Base-by-base conservation (phyloP, 2,888 invertebrate genomes). In the Prosopocoilus inquinatus region DNA sequence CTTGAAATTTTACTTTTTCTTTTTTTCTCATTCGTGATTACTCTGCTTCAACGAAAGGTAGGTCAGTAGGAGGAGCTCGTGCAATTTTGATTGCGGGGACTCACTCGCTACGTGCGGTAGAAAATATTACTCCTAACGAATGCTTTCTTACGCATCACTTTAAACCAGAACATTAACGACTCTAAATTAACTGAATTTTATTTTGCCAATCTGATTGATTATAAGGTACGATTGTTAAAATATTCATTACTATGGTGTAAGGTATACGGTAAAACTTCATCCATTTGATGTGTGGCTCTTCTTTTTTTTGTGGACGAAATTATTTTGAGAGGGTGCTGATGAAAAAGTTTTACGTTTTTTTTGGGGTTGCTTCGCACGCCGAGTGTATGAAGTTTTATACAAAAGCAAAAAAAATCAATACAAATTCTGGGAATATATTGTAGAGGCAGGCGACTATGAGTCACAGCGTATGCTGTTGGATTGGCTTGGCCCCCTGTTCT, bases 381-480 rank as follows among this genome's bases (percentile, higher is more conserved):
- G 47, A 62, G 62, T 57, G 61, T 61, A 62, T 61, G 63, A 62
- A 64, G 61, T 28, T 59, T 59, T 61, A 59, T 55, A 51, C 55
- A 43, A 50, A 54, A 58, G 48, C 50, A 41, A 48, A 57, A 55
- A 35, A 28, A 28, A 28, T 28, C 20, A 28, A 28, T 28, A 28
- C 4, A 28, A 28, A 28, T 7, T 55, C 50, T 61, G 62, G 64
- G 62, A 59, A 54, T 55, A 58, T 53, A 59, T 43, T 50, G 62
- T 63, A 63, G 63, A 55, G 63, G 65, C 67, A 67, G 67, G 67
- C 67, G 67, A 67, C 64, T 63, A 50, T 59, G 51, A 47, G 64
- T 65, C 67, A 67, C 65, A 65, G 65, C 65, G 43, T 52, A 53
- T 47, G 66, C 67, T 68, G 67, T 67, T 67, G 67, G 67, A 67